phyloP scores from a whole-genome alignment of 2,888 invertebrate genomes.

The Tillus elongatus region DNA sequence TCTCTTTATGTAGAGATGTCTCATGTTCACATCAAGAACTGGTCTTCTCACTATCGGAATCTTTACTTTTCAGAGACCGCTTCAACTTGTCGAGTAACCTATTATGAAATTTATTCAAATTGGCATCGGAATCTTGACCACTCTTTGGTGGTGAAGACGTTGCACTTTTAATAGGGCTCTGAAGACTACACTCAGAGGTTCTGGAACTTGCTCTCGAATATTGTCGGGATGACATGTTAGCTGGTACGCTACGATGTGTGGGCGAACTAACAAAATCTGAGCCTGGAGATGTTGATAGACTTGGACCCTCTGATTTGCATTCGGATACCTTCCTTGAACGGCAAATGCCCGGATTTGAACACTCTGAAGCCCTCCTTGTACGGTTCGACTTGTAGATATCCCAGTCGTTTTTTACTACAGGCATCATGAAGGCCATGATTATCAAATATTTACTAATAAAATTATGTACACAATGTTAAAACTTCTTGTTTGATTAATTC shows the following conservation, averaged over 20 bases:
- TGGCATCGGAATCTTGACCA: slow-evolving; percentile 48
- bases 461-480: too few species aligned
- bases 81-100: slow-evolving; percentile 71
- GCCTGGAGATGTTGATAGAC: slow-evolving; percentile 56
- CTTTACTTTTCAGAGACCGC: slow-evolving; percentile 54
- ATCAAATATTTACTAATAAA: too few species aligned
- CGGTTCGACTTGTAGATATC: slow-evolving; percentile 83
- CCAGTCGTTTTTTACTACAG: slow-evolving; percentile 88
- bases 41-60: slow-evolving; percentile 45
- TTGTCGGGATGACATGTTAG: slow-evolving; percentile 48
- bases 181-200: slow-evolving; percentile 52
- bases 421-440: slow-evolving; percentile 91
- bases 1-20: slow-evolving; percentile 15
- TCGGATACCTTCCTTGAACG: slow-evolving; percentile 67
- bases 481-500: too few species aligned
- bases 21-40: slow-evolving; percentile 45
- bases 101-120: slow-evolving; percentile 70
- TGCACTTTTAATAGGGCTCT: slow-evolving; percentile 59
- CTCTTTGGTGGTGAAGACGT: slow-evolving; percentile 56
- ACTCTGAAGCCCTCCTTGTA: slow-evolving; percentile 66
- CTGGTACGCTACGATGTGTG: slow-evolving; percentile 56
- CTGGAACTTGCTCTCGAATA: slow-evolving; percentile 51
- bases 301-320: slow-evolving; percentile 65
- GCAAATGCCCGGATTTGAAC: slow-evolving; percentile 52
- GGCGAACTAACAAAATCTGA: slow-evolving; percentile 48